Base-by-base conservation (phyloP, 2,888 invertebrate genomes). In the Tuta absoluta region DNA sequence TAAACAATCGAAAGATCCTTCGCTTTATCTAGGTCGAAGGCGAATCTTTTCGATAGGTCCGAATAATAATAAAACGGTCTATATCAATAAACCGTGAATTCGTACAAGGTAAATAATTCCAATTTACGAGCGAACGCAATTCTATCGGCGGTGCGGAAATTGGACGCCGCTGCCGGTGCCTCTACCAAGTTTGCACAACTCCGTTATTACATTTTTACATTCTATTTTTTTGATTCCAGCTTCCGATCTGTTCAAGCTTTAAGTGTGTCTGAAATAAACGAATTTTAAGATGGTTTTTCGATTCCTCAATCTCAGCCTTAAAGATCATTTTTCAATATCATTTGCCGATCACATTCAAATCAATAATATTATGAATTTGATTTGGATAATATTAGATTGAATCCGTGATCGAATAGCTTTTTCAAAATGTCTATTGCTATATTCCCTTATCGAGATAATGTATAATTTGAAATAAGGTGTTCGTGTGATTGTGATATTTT, bases 71-170 rank as follows among this genome's bases (percentile, higher is more conserved):
- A 73, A 71, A 75, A 74, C 72, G 71, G 69, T 67, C 53, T 59
- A 58, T 53, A 48, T 63, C 63, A 24, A 70, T 69, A 70, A 70
- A 72, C 67, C 69, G 64, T 61, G 70, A 74, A 75, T 73, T 72
- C 70, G 70, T 68, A 75, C 69, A 63, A 67, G 67, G 75, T 73
- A 73, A 72, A 75, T 76, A 75, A 74, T 70, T 70, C 72, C 76
- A 76, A 75, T 74, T 75, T 73, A 71, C 72, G 73, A 71, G 67
- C 71, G 71, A 68, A 71, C 68, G 66, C 75, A 70, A 75, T 75
- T 74, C 71, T 72, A 73, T 75, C 68, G 72, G 70, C 67, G 70
- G 67, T 68, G 63, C 72, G 74, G 75, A 78, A 78, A 78, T 76
- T 78, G 72, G 74, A 75, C 72, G 61, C 51, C 63, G 17, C 21